Conservation (phyloP, 2,797 vertebrate genomes). For the Sandelia bainsii region DNA sequence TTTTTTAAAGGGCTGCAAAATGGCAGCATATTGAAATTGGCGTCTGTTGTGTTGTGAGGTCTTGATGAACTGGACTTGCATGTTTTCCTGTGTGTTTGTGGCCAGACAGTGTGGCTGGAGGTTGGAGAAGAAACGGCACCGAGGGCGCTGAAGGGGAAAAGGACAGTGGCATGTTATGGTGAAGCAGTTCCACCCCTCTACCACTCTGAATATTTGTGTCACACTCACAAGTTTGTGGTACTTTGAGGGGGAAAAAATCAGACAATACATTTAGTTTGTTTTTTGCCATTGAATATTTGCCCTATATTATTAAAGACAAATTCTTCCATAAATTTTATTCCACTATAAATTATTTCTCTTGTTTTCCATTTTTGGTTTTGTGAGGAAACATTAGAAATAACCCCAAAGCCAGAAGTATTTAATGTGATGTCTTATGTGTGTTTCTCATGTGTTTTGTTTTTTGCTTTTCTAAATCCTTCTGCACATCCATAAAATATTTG, state of each 20-base stretch:
- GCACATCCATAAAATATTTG: neutral
- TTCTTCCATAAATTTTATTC: slow-evolving; percentile 38
- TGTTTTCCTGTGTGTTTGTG: slow-evolving; percentile 60
- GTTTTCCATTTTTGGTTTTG: slow-evolving; percentile 54
- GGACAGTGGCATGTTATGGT: slow-evolving; percentile 32
- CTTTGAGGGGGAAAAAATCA: slow-evolving; percentile 10
- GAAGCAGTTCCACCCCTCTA: slow-evolving; percentile 32
- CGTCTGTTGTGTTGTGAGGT: slow-evolving; percentile 39
- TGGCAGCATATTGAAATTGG: slow-evolving; percentile 33
- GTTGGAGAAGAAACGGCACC: slow-evolving; percentile 17
- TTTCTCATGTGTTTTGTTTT: slow-evolving; percentile 36
- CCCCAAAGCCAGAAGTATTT: slow-evolving; percentile 37
- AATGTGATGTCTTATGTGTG: slow-evolving; percentile 15
- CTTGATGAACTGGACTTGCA: slow-evolving; percentile 39
- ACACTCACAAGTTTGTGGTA: slow-evolving; percentile 47
- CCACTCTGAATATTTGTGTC: slow-evolving; percentile 46
- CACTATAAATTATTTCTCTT: slow-evolving; percentile 44
- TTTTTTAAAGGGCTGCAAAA: slow-evolving; percentile 33
- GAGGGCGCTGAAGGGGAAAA: slow-evolving; percentile 22
- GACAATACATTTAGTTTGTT: slow-evolving; percentile 28
- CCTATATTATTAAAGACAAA: slow-evolving; percentile 44
- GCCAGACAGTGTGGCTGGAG: slow-evolving; percentile 61
- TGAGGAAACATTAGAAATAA: slow-evolving; percentile 46
- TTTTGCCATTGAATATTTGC: slow-evolving; percentile 41
- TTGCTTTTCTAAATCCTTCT: slow-evolving; percentile 11